Percentiles rank a stretch among this genome's conserved stretches.
These are phyloP conservation scores for Lochmaea crataegi DNA, from an alignment of 2,888 invertebrate genomes.

Conservation along the genomic window DNA sequence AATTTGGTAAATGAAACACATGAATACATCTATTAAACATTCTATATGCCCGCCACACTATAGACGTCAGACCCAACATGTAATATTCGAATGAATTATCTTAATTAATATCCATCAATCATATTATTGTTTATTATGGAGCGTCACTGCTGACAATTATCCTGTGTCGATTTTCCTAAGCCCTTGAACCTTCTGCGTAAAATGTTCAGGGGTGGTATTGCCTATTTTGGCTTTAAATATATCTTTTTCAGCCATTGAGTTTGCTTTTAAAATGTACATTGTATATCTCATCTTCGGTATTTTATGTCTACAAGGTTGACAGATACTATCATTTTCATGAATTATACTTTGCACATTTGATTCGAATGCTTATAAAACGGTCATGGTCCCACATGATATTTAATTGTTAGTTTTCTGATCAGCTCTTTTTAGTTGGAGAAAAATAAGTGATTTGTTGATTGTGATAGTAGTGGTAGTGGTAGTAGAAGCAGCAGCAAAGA, in stretches of 20 bases:
- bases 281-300: no score
- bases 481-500: no score
- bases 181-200: slow-evolving; percentile 12
- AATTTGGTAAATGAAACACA: slow-evolving; percentile 7
- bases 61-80: slow-evolving; percentile 24
- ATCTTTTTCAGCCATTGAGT: not conserved
- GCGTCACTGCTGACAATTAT: slow-evolving; percentile 24
- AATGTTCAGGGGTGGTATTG: not conserved
- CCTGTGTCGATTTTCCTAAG: slow-evolving; percentile 18
- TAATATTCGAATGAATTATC: slow-evolving; percentile 29
- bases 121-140: slow-evolving; percentile 26
- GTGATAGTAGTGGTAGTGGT: no score
- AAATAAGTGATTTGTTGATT: no score
- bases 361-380: no score
- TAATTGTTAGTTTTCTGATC: no score
- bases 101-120: slow-evolving; percentile 33
- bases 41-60: slow-evolving; percentile 5
- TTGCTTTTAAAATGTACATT: no score
- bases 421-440: no score
- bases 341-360: no score
- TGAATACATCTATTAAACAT: slow-evolving; percentile 20
- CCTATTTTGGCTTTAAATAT: not conserved
- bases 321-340: no score
- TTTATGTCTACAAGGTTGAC: no score
- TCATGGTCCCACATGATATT: no score